Base-by-base conservation (phyloP, 1,140 invertebrate genomes). In the Dufourea novaeangliae region DNA sequence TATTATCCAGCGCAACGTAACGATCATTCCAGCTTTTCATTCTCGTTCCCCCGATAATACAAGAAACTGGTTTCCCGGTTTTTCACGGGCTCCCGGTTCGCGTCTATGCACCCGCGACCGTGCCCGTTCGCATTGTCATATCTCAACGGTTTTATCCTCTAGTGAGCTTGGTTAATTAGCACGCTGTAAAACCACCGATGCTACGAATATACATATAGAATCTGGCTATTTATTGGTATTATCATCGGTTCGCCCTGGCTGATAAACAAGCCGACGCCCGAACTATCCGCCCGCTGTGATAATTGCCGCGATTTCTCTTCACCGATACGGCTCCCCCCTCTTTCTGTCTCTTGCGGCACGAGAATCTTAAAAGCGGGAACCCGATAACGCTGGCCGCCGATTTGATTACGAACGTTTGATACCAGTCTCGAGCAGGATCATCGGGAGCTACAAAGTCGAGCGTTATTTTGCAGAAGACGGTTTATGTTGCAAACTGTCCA, bases 141-240 rank as follows among this genome's bases (percentile, higher is more conserved):
- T 71, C 32, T 77, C 75, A 71, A 32, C 29, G 27, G 62, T 41
- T 27, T n/a, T 54, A 54, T 56, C 37, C 63, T n/a, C 32, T 66
- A 52, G 79, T 54, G 59, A 39, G 22, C 76, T 27, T 74, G 68
- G 69, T 83, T 83, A 83, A 83, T 83, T 83, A 83, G 81, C 80
- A 74, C 76, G 61, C 69, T 46, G 52, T 78, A 41, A 82, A 79
- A 54, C 74, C 57, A 46, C 27, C 56, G 50, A 37, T 17, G n/a
- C 66, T 62, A 57, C 57, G 41, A 57, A 44, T 41, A 77, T 71
- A 71, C 63, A 70, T 62, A 54, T 57, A n/a, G n/a, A n/a, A 27
- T 54, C 27, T 44, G 67, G 17, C 67, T 50, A 37, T 71, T 54
- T 27, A 37, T 39, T 37, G 41, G 46, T 54, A 50, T 62, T 32